Conservation (phyloP, 2,113 vertebrate species). For the Clarias magur region DNA sequence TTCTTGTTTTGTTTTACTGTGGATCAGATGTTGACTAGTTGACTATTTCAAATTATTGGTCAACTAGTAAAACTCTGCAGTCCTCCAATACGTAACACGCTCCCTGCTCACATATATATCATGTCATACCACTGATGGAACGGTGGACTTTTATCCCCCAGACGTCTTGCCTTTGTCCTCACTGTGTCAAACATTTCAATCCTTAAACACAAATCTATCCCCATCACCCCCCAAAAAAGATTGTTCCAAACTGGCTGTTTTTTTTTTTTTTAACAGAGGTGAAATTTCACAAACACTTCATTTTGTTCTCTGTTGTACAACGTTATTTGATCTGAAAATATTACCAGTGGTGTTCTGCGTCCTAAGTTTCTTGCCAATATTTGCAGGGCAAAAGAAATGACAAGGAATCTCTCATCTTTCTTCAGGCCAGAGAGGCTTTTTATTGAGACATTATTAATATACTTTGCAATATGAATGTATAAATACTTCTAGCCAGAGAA, state of each 20-base stretch:
- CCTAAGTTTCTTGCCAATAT: slow-evolving; percentile 13
- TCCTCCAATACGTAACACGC: no score
- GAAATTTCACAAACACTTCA: neutral
- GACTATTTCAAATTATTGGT: neutral
- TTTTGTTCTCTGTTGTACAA: neutral
- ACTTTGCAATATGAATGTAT: neutral
- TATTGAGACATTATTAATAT: neutral
- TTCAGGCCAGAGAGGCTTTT: neutral
- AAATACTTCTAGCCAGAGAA: neutral
- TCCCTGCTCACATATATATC: neutral
- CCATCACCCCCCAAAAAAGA: neutral
- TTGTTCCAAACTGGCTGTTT: neutral
- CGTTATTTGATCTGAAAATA: neutral
- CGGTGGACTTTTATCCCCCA: neutral
- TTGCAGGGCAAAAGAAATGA: slow-evolving; percentile 3
- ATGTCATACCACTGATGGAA: neutral
- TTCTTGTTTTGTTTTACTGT: neutral
- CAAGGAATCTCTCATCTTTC: neutral
- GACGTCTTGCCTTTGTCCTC: neutral
- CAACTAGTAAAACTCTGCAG: neutral
- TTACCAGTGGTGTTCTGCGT: neutral
- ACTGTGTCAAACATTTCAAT: neutral
- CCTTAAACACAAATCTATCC: neutral
- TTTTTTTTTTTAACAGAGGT: neutral
- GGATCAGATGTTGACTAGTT: neutral